Conservation (phyloP, 2,888 invertebrate genomes). For the Scelioninae gen. 2 region DNA sequence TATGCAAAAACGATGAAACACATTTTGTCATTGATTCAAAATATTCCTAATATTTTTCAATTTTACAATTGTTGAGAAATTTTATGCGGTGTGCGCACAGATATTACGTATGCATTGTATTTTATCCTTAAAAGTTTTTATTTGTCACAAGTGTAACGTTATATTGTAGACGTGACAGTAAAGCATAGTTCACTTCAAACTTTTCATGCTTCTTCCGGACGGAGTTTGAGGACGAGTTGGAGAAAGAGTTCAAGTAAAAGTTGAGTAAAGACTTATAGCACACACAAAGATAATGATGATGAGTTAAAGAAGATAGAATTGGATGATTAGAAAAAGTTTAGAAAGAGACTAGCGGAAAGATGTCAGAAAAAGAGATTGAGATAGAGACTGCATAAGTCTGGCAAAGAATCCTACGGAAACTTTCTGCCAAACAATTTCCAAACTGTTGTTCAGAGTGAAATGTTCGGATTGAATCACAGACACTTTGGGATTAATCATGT, state of each 20-base stretch:
- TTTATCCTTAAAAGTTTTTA: constrained; percentile 37
- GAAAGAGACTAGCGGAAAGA: constrained; percentile 33
- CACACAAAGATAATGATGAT: constrained; percentile 54
- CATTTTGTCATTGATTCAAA: too few relatives aligned
- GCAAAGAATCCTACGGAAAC: constrained; percentile 31
- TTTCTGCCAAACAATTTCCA: constrained; percentile 37
- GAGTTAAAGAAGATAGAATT: constrained; percentile 56
- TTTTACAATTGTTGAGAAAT: too few relatives aligned
- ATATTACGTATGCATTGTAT: constrained; percentile 12
- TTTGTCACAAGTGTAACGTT: constrained; percentile 41
- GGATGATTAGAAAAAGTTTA: constrained; percentile 53
- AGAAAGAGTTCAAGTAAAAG: constrained; percentile 49
- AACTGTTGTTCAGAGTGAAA: constrained; percentile 39
- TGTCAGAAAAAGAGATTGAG: constrained; percentile 44
- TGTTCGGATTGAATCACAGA: constrained; percentile 25
- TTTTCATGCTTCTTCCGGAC: constrained; percentile 40
- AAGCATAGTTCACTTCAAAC: constrained; percentile 48
- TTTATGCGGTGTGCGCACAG: constrained; percentile 1
- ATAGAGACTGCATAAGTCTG: constrained; percentile 36
- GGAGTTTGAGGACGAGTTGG: constrained; percentile 47
- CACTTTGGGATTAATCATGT: constrained; percentile 33
- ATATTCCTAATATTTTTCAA: too few relatives aligned
- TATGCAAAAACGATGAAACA: too few relatives aligned
- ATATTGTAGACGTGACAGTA: constrained; percentile 47
- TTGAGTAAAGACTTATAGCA: constrained; percentile 49